Conservation (phyloP, 2,113 vertebrate genomes). For the Chionodraco myersi region DNA sequence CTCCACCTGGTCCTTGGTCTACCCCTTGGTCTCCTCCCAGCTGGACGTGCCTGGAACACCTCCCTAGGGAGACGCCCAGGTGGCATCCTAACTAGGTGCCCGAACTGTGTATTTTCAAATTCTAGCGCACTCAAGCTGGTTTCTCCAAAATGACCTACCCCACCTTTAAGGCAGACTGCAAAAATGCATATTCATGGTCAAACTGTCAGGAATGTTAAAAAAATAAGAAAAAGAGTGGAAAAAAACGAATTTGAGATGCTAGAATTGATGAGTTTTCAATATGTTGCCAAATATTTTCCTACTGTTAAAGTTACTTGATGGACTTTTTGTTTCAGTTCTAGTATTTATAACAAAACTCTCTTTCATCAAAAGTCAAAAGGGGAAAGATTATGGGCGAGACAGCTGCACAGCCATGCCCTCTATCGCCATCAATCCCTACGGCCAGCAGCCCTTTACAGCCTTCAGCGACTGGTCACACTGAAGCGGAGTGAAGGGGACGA, state of each 20-base stretch:
- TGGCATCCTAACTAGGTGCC: too few species aligned
- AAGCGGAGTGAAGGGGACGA: slow-evolving; percentile 20
- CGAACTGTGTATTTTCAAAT: too few species aligned
- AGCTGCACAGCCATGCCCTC: slow-evolving; percentile 24
- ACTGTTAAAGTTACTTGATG: background rate
- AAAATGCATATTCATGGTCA: background rate
- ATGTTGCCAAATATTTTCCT: background rate
- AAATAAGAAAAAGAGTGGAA: background rate
- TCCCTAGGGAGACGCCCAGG: too few species aligned
- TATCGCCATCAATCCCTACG: slow-evolving; percentile 49
- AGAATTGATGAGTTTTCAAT: background rate
- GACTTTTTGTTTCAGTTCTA: background rate
- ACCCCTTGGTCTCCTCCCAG: too few species aligned
- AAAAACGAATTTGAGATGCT: background rate
- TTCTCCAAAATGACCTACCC: too few species aligned
- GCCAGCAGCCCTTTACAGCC: slow-evolving; percentile 35
- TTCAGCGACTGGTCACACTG: slow-evolving; percentile 24
- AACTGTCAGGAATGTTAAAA: too few species aligned
- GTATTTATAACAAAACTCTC: background rate
- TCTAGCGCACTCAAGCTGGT: too few species aligned
- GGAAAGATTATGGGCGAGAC: slow-evolving; percentile 35
- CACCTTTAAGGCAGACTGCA: background rate
- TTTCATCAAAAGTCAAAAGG: slow-evolving; percentile 26
- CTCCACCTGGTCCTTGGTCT: too few species aligned
- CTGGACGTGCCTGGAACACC: too few species aligned